phyloP scores from a whole-genome alignment of 2,113 vertebrate species.

The Apus apus region DNA sequence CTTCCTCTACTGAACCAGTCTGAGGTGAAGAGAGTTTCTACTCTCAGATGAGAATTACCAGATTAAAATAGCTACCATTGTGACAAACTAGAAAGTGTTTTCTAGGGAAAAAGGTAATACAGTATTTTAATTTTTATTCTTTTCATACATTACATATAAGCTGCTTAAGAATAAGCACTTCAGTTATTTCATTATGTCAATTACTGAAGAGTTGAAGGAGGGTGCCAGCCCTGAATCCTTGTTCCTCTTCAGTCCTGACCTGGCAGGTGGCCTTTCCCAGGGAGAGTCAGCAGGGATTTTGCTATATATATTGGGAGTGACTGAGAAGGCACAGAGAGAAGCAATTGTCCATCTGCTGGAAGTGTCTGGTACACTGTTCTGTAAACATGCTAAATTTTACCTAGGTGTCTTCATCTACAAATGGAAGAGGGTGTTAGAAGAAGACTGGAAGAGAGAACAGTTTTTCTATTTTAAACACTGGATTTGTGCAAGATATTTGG shows the following conservation, averaged over 20 bases:
- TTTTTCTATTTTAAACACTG: background rate
- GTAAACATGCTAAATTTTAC: background rate
- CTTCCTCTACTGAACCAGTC: background rate
- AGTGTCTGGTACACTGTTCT: background rate
- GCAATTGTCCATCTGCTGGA: background rate
- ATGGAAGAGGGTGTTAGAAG: background rate
- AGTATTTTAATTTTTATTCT: background rate
- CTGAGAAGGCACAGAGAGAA: background rate
- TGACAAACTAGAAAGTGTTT: background rate
- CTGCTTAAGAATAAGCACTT: background rate
- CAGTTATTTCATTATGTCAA: background rate
- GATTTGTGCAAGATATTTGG: background rate
- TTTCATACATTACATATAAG: background rate
- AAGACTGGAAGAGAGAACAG: background rate
- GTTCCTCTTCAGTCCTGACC: background rate
- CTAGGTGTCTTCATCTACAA: background rate
- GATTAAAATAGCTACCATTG: background rate
- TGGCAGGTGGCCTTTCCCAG: background rate
- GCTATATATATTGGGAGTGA: background rate
- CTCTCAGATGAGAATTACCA: background rate
- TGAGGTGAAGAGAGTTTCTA: background rate
- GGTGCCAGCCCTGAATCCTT: background rate
- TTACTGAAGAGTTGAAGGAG: background rate
- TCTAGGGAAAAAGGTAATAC: background rate
- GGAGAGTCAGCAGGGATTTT: background rate